Conservation (phyloP, 1,140 invertebrate species). For the Marisa cornuarietis region DNA sequence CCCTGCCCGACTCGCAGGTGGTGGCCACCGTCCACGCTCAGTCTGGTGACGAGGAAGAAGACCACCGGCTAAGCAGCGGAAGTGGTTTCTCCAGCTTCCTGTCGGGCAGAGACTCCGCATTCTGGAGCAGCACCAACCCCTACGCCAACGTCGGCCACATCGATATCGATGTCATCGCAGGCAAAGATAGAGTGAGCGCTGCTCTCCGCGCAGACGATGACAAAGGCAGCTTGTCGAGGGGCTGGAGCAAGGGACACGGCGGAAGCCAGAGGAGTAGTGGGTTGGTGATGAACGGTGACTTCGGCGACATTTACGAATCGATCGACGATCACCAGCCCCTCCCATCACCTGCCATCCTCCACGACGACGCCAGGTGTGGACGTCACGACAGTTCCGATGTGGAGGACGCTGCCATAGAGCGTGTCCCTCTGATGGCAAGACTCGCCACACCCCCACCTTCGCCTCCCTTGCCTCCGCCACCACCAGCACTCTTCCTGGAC, state of each 20-base stretch:
- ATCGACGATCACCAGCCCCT: slow-evolving; percentile 2
- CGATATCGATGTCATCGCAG: background rate
- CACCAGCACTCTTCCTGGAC: background rate
- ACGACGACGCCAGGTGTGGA: background rate
- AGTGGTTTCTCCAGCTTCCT: slow-evolving; percentile 31
- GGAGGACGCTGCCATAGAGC: background rate
- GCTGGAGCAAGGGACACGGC: background rate
- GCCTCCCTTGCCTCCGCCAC: background rate
- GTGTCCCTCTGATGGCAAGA: background rate
- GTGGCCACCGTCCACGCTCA: slow-evolving; percentile 27
- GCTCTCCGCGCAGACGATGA: background rate
- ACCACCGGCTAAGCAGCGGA: slow-evolving; percentile 17
- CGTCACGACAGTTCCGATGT: background rate
- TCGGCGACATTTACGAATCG: slow-evolving; percentile 14
- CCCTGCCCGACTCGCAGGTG: slow-evolving; percentile 16
- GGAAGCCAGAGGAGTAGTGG: background rate
- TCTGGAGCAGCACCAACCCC: slow-evolving; percentile 17
- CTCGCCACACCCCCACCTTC: background rate
- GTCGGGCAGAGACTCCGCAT: slow-evolving; percentile 22
- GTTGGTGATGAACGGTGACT: background rate
- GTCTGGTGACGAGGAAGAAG: slow-evolving; percentile 10
- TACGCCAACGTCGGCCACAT: background rate
- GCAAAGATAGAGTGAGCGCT: background rate
- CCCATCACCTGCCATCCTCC: background rate
- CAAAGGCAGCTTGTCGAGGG: background rate